Conservation (phyloP, 1,140 invertebrate genomes). For the Cataglyphis hispanica region DNA sequence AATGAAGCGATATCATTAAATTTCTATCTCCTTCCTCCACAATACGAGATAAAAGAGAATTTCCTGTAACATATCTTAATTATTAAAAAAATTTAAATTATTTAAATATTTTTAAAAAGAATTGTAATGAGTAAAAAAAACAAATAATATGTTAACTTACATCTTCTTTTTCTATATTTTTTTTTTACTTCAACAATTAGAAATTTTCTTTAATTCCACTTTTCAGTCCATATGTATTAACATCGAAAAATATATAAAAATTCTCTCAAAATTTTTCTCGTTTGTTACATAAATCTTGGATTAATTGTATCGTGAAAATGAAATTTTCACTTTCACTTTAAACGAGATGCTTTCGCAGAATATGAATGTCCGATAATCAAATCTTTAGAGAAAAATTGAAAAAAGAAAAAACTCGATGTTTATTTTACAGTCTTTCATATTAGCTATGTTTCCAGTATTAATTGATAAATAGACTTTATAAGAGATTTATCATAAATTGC, state of each 20-base stretch:
- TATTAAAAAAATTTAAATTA: background rate
- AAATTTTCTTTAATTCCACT: background rate
- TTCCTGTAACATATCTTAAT: background rate
- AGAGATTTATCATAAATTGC: background rate
- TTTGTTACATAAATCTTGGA: background rate
- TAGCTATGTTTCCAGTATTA: background rate
- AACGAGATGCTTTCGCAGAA: background rate
- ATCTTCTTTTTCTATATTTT: background rate
- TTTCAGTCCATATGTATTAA: background rate
- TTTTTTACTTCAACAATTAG: background rate
- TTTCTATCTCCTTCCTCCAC: background rate
- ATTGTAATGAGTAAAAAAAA: background rate
- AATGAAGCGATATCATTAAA: background rate
- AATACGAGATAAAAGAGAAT: background rate
- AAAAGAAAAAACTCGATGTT: background rate
- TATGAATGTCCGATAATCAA: background rate
- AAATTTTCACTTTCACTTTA: background rate
- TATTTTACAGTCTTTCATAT: constrained; percentile 26
- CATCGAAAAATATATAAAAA: background rate
- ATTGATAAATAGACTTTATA: background rate
- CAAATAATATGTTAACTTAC: background rate
- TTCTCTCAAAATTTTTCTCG: background rate
- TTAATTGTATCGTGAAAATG: background rate
- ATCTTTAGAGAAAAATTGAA: background rate
- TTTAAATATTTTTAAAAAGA: background rate